phyloP scores from a whole-genome alignment of 2,888 invertebrate species.

The Lypha dubia region DNA sequence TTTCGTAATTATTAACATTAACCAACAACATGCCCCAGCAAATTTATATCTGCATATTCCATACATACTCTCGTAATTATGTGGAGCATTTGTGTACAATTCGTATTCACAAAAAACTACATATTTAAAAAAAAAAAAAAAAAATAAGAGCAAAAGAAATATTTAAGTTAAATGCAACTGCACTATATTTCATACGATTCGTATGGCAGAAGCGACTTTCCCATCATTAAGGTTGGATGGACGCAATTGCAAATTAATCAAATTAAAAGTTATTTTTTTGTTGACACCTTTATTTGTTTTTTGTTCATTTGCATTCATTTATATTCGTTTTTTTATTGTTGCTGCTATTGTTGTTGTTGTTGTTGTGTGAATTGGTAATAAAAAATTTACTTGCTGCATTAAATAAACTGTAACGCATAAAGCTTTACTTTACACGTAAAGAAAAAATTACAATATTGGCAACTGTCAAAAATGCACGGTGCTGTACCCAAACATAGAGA shows the following conservation, averaged over 20 bases:
- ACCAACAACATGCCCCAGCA: conserved; percentile 53
- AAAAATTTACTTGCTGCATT: conserved; percentile 59
- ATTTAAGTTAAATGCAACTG: conserved; percentile 48
- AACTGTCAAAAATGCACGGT: too few species aligned
- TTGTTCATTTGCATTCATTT: conserved; percentile 24
- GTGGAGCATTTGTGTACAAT: conserved; percentile 20
- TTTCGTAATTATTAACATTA: conserved; percentile 72
- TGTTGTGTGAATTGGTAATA: conserved; percentile 2
- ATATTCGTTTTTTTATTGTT: conserved; percentile 27
- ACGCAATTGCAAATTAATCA: conserved; percentile 78
- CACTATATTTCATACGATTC: conserved; percentile 57
- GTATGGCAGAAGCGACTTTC: conserved; percentile 74
- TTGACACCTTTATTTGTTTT: conserved; percentile 66
- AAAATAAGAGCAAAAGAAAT: conserved; percentile 16
- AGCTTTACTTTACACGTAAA: conserved; percentile 11
- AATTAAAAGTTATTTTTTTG: conserved; percentile 78
- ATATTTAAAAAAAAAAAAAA: neutral
- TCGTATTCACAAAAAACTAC: neutral
- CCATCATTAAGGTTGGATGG: conserved; percentile 79
- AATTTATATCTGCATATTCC: neutral
- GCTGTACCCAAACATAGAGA: too few species aligned
- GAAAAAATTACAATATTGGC: neutral
- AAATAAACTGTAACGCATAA: conserved; percentile 31
- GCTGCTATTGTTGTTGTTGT: too few species aligned
- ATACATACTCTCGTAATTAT: neutral